Conservation (phyloP, 2,797 vertebrate genomes). For the Gobio occitaniae region DNA sequence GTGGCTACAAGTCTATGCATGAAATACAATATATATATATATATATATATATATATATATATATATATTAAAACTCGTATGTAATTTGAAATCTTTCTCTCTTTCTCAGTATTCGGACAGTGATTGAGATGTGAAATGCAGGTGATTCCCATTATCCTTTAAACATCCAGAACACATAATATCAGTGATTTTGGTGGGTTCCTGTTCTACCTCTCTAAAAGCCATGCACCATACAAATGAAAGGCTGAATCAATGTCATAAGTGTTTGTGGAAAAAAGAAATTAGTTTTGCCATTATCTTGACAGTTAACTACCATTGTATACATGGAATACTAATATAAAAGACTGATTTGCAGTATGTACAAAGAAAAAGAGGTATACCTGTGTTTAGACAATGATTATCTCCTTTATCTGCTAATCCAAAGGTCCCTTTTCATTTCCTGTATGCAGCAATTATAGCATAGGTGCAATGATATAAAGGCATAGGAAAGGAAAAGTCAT, state of each 20-base stretch:
- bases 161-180: background rate
- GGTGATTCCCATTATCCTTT: background rate
- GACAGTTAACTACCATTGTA: background rate
- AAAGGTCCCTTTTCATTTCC: background rate
- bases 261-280: background rate
- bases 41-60: background rate
- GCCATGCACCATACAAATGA: background rate
- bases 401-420: background rate
- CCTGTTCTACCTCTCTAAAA: background rate
- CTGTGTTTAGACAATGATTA: background rate
- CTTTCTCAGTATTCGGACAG: conserved; percentile 77
- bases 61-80: background rate
- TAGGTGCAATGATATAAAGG: background rate
- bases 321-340: background rate
- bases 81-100: conserved; percentile 4
- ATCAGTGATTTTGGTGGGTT: background rate
- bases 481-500: background rate
- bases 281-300: background rate
- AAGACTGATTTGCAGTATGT: background rate
- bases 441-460: background rate
- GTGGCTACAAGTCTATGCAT: background rate
- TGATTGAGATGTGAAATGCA: conserved; percentile 68
- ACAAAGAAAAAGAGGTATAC: background rate
- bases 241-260: too few relatives aligned
- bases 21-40: background rate